These are phyloP conservation scores for Hecatera dysodea DNA, from an alignment of 2,888 invertebrate genomes.

Conservation along the genomic window DNA sequence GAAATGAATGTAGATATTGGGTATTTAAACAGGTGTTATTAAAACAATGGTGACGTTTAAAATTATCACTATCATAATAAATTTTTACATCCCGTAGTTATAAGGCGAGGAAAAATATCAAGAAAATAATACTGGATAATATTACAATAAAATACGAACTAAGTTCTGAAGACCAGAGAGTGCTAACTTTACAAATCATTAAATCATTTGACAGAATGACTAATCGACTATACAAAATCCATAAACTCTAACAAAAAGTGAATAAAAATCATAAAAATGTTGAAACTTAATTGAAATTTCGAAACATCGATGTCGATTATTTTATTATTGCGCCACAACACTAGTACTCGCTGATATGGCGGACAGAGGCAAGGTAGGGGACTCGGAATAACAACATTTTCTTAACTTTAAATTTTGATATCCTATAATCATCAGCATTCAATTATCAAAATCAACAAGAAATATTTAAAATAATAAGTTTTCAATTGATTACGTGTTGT, in stretches of 20 bases:
- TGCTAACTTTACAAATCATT: constrained; percentile 32
- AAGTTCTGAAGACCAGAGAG: constrained; percentile 2
- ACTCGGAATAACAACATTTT: constrained; percentile 61
- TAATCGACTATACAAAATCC: constrained; percentile 44
- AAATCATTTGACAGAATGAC: constrained; percentile 47
- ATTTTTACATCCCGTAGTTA: background rate
- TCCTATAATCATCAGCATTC: constrained; percentile 1
- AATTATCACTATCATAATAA: constrained; percentile 7
- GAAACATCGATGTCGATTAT: constrained; percentile 74
- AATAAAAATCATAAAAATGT: constrained; percentile 45
- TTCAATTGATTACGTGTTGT: background rate
- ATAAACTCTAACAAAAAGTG: constrained; percentile 36
- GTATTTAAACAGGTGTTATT: constrained; percentile 7
- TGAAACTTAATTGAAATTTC: constrained; percentile 54
- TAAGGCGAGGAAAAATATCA: background rate
- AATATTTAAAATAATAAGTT: constrained; percentile 6
- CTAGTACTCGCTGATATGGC: constrained; percentile 81
- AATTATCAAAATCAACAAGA: constrained; percentile 19
- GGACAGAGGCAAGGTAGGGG: constrained; percentile 69
- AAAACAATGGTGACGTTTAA: background rate
- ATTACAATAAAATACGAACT: background rate
- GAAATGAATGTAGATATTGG: constrained; percentile 4
- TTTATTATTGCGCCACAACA: constrained; percentile 69
- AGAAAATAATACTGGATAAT: background rate
- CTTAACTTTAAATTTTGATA: constrained; percentile 41